Percentiles rank a stretch among this genome's conserved stretches.
Evolutionary conservation across 2,888 invertebrate species (phyloP).

Genomic region (Parnassius mnemosyne): DNA sequence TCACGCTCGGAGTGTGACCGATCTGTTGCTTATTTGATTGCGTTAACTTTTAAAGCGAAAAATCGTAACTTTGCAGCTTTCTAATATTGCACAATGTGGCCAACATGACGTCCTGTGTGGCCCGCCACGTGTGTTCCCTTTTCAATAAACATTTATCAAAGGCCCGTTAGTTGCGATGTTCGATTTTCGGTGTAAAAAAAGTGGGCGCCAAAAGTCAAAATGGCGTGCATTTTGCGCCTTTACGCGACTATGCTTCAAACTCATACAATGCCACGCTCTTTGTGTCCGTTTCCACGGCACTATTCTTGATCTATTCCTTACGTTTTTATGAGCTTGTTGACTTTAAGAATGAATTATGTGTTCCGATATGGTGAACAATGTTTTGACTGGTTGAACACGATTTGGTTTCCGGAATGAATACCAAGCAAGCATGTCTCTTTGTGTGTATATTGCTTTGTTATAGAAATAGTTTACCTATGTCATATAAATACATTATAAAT

Average conservation of each 20-base stretch:
- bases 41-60: constrained; percentile 59
- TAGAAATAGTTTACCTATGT: neutral
- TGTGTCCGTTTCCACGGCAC: constrained; percentile 45
- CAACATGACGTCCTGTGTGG: constrained; percentile 69
- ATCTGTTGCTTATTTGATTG: constrained; percentile 63
- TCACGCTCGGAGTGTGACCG: constrained; percentile 64
- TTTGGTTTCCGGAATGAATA: constrained; percentile 32
- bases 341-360: constrained; percentile 67
- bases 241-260: constrained; percentile 32
- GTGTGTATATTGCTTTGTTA: too few relatives aligned
- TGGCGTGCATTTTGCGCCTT: constrained; percentile 40
- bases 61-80: constrained; percentile 54
- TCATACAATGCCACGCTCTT: constrained; percentile 50
- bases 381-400: constrained; percentile 55
- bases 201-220: constrained; percentile 50
- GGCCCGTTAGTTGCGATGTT: constrained; percentile 67
- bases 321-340: constrained; percentile 59
- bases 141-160: constrained; percentile 71
- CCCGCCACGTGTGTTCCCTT: constrained; percentile 65
- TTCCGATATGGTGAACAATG: constrained; percentile 53
- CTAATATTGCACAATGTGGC: constrained; percentile 63
- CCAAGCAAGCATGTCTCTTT: neutral
- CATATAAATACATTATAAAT: neutral
- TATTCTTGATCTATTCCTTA: constrained; percentile 60
- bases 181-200: constrained; percentile 54